Base-by-base conservation (phyloP, 2,113 vertebrate species). In the Cardinalis cardinalis region DNA sequence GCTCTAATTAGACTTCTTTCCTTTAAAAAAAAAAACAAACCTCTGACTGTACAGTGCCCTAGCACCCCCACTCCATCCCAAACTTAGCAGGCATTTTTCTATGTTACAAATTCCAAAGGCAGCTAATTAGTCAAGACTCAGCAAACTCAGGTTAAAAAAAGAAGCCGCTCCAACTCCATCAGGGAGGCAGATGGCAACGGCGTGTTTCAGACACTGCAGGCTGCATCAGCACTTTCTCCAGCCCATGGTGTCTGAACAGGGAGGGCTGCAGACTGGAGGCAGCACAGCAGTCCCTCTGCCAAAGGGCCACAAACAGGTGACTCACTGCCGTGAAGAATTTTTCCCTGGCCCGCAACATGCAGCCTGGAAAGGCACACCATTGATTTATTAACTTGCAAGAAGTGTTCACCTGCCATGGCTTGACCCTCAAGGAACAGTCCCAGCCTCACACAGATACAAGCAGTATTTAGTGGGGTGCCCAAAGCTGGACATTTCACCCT, bases 201-300 rank as follows among this genome's bases (percentile, higher is more conserved):
- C 74, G 29, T 31, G 25, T 70, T 95, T 92, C 84, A 95, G 89
- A 87, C 90, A 26, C 92, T 75, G 87, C 89, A 69, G 92, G 89
- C 95, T 96, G 92, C 95, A 95, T 96, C 95, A 96, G 95, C 95
- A 96, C 40, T 95, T 96, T 95, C 92, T 87, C 78, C 84, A 95
- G 90, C 74, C 81, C 15, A 66, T 82, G 88, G 90, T 95, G 95
- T 93, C 95, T 95, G 92, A 89, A 41, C 89, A 82, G 71, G 40
- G 84, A 93, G 78, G 68, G 56, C 89, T 89, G 91, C 92, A 63
- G 89, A 85, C 73, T 10, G 43, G 51, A 89, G 76, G 90, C 79
- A 92, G 77, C 28, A 8, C 48, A 14, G 72, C 7, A 2, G 82
- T 40, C 90, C 6, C 72, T 46, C 72, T 93, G 93, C 84, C 92